These are phyloP conservation scores for Petrocephalus sullivani DNA, from an alignment of 2,797 vertebrate species.

Conservation along the genomic window DNA sequence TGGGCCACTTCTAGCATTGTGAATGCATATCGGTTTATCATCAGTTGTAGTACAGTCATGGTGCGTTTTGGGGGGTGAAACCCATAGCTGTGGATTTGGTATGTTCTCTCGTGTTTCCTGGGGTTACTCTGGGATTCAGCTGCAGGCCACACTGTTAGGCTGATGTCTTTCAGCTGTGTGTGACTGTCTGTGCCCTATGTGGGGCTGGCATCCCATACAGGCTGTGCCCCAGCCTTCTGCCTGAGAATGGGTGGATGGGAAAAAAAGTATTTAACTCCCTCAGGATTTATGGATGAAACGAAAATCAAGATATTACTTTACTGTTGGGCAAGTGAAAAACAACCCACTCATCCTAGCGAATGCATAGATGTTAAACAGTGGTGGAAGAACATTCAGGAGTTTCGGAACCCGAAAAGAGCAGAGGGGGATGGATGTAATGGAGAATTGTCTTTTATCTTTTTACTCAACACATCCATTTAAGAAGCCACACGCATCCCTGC, in stretches of 20 bases:
- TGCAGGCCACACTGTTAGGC: not conserved
- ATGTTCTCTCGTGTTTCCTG: not conserved
- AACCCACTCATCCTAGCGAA: not conserved
- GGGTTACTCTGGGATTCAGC: not conserved
- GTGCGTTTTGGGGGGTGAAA: not conserved
- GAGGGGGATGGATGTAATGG: not conserved
- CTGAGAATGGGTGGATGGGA: not conserved
- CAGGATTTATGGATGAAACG: not conserved
- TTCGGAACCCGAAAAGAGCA: not conserved
- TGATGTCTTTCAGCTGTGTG: not conserved
- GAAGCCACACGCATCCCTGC: not conserved
- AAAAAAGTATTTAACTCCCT: not conserved
- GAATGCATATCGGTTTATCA: no score
- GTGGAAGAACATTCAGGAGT: not conserved
- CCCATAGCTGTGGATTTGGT: not conserved
- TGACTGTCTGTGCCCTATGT: not conserved
- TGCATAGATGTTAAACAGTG: not conserved
- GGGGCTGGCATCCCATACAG: not conserved
- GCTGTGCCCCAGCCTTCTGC: not conserved
- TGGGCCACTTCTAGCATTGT: no score
- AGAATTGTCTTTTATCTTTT: not conserved
- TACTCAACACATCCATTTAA: not conserved
- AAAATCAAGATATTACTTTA: not conserved
- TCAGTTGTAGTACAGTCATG: not conserved
- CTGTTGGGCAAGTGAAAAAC: not conserved